Conservation (phyloP, 2,888 invertebrate species). For the Chelonus formosanus region DNA sequence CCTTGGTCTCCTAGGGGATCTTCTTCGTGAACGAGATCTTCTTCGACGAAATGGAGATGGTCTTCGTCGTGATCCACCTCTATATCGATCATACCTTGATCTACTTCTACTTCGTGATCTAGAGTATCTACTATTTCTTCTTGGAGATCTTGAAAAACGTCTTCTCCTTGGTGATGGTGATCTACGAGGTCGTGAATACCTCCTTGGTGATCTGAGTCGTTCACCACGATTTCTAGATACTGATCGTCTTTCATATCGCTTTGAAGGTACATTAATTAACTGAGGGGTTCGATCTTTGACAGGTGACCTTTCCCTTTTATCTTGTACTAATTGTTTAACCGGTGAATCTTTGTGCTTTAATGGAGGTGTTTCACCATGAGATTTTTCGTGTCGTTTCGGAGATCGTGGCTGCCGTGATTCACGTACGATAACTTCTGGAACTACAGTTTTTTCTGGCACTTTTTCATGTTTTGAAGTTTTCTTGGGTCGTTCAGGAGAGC, state of each 20-base stretch:
- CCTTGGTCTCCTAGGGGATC: constrained; percentile 52
- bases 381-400: constrained; percentile 49
- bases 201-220: constrained; percentile 49
- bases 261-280: constrained; percentile 26
- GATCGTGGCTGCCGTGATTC: constrained; percentile 48
- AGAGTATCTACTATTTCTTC: constrained; percentile 54
- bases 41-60: constrained; percentile 46
- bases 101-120: constrained; percentile 54
- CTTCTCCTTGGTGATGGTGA: constrained; percentile 52
- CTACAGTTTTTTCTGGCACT: constrained; percentile 43
- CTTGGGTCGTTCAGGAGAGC: constrained; percentile 56
- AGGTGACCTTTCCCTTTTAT: constrained; percentile 50
- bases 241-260: constrained; percentile 39
- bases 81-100: constrained; percentile 53
- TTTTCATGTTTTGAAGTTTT: constrained; percentile 53
- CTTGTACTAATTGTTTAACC: constrained; percentile 35
- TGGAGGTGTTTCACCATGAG: constrained; percentile 47
- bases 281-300: constrained; percentile 45
- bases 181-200: constrained; percentile 53
- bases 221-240: constrained; percentile 44
- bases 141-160: constrained; percentile 51
- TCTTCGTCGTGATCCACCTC: constrained; percentile 47
- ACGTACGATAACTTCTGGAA: constrained; percentile 41
- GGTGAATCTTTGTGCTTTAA: constrained; percentile 42
- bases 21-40: constrained; percentile 45